Conservation (phyloP, 1,140 invertebrate species). For the Reticulitermes speratus region DNA sequence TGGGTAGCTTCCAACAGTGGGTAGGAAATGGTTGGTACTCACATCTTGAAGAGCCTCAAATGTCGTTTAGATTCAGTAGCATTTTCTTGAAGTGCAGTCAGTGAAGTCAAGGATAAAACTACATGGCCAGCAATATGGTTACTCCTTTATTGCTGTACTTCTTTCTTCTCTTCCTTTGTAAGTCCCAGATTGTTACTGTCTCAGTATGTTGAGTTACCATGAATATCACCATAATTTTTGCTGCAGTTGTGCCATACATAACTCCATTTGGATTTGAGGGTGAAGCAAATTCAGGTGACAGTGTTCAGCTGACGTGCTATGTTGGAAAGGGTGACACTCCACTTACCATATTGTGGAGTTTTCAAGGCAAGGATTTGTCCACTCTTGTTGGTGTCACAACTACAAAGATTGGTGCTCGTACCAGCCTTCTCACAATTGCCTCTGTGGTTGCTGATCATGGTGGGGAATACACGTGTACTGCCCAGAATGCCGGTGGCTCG, state of each 20-base stretch:
- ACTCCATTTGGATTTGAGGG: constrained; percentile 46
- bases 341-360: constrained; percentile 43
- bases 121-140: too few species aligned
- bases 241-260: constrained; percentile 39
- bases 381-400: constrained; percentile 43
- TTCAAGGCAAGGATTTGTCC: constrained; percentile 38
- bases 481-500: constrained; percentile 63
- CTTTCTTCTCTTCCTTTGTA: too few species aligned
- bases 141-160: too few species aligned
- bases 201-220: too few species aligned
- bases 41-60: too few species aligned
- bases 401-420: constrained; percentile 65
- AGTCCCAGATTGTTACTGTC: too few species aligned
- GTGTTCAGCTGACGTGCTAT: constrained; percentile 44
- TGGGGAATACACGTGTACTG: constrained; percentile 73
- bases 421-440: constrained; percentile 74
- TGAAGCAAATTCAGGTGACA: constrained; percentile 49
- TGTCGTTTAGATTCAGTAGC: too few species aligned
- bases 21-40: too few species aligned
- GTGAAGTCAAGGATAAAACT: too few species aligned
- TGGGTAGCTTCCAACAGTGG: too few species aligned
- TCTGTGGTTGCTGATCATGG: constrained; percentile 71
- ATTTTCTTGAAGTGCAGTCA: too few species aligned
- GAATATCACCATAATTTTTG: background rate
- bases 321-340: constrained; percentile 47